A percentile compares a stretch with the other conserved stretches of the same genome.
These are phyloP conservation scores for Brachyopa scutellaris DNA, from an alignment of 2,888 invertebrate species.

Conservation along the genomic window DNA sequence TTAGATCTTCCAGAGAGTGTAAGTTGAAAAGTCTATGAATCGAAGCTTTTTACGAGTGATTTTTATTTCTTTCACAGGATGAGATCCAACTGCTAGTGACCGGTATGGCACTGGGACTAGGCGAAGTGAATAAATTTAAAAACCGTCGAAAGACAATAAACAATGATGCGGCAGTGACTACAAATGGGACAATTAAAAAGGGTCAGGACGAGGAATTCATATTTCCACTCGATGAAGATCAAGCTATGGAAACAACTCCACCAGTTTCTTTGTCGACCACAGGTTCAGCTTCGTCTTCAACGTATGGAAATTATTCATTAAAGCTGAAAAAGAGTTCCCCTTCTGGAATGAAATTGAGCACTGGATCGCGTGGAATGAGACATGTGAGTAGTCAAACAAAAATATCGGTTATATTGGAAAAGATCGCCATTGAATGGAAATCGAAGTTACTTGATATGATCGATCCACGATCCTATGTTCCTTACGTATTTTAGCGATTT, in stretches of 20 bases:
- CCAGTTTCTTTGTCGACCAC: conserved; percentile 75
- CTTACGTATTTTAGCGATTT: too few species aligned
- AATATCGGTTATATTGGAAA: too few species aligned
- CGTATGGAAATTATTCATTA: conserved; percentile 80
- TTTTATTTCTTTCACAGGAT: conserved; percentile 81
- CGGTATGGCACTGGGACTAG: conserved; percentile 91
- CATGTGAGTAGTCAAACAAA: conserved; percentile 57
- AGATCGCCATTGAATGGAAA: too few species aligned
- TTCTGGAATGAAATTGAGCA: conserved; percentile 79
- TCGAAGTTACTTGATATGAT: too few species aligned
- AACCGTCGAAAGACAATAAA: conserved; percentile 80
- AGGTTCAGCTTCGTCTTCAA: conserved; percentile 75
- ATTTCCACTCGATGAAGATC: conserved; percentile 92
- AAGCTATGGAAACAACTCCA: conserved; percentile 80
- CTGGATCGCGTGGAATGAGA: conserved; percentile 58
- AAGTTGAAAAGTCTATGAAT: conserved; percentile 72
- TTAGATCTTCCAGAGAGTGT: conserved; percentile 93
- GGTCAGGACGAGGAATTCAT: conserved; percentile 89
- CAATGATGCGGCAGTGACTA: conserved; percentile 46
- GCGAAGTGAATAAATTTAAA: conserved; percentile 84
- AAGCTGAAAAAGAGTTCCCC: conserved; percentile 84
- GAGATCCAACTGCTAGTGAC: conserved; percentile 87
- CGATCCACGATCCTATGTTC: too few species aligned
- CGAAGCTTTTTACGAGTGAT: not conserved
- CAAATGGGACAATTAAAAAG: conserved; percentile 56